These are phyloP conservation scores for Gerris lacustris DNA, from an alignment of 2,888 invertebrate genomes.

Conservation along the genomic window DNA sequence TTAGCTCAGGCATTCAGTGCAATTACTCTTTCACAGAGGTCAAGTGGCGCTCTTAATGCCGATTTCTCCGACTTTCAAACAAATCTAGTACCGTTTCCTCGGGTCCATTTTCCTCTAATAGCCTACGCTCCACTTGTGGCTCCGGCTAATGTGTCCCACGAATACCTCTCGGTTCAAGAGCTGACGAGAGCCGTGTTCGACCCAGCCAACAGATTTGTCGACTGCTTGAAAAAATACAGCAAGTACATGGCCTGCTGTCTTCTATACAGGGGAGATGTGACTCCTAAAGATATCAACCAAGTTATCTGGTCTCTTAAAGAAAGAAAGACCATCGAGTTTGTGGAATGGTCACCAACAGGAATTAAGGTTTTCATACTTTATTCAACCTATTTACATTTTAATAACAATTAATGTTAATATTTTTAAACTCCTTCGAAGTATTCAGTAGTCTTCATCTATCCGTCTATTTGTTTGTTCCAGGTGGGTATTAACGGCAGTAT, in stretches of 20 bases:
- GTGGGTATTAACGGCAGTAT: constrained; percentile 63
- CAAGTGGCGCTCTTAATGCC: constrained; percentile 66
- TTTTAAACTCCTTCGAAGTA: not conserved
- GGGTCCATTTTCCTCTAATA: constrained; percentile 76
- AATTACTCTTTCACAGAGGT: constrained; percentile 75
- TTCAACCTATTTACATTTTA: constrained; percentile 24
- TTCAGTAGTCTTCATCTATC: not conserved
- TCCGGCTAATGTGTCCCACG: constrained; percentile 58
- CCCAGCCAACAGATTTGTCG: constrained; percentile 79
- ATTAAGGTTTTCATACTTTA: constrained; percentile 51
- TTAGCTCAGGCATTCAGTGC: constrained; percentile 56
- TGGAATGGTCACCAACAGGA: constrained; percentile 89
- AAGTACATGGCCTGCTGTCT: constrained; percentile 86
- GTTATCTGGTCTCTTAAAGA: constrained; percentile 68
- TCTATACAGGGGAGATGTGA: constrained; percentile 80
- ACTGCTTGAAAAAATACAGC: constrained; percentile 66
- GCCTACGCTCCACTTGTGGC: constrained; percentile 63
- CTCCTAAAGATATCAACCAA: constrained; percentile 76
- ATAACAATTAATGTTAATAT: not conserved
- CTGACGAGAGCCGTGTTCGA: constrained; percentile 58
- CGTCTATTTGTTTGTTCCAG: constrained; percentile 37
- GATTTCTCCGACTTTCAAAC: constrained; percentile 50
- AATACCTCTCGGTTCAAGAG: constrained; percentile 63
- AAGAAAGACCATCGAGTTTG: constrained; percentile 68
- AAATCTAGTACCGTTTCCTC: constrained; percentile 79